Conservation (phyloP, 1,140 invertebrate genomes). For the Dendrolimus kikuchii region DNA sequence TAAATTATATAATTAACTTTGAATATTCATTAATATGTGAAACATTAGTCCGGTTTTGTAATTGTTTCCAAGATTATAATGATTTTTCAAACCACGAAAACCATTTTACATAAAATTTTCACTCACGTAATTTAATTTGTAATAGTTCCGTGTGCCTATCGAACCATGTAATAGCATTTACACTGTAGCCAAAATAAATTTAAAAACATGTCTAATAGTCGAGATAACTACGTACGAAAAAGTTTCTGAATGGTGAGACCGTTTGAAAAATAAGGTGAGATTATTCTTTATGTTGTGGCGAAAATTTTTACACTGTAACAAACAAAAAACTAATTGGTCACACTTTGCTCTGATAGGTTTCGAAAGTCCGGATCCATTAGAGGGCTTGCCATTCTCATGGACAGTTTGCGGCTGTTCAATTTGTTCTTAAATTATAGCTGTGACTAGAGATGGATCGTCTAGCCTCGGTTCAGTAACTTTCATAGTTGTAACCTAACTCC, state of each 20-base stretch:
- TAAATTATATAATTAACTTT: no score
- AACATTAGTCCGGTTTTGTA: no score
- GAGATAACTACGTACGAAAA: conserved; percentile 6
- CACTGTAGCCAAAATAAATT: conserved; percentile 16
- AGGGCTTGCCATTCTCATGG: conserved; percentile 23
- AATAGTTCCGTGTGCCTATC: conserved; percentile 15
- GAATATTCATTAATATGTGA: no score
- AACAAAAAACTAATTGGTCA: conserved; percentile 8
- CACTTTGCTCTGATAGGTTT: conserved; percentile 20
- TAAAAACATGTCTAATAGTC: background rate
- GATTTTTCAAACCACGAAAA: no score
- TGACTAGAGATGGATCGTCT: no score
- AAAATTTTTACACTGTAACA: conserved; percentile 22
- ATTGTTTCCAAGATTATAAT: no score
- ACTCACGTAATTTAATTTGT: conserved; percentile 21
- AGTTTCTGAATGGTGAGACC: conserved; percentile 19
- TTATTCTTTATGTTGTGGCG: conserved; percentile 20
- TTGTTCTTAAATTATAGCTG: conserved; percentile 6
- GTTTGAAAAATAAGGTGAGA: background rate
- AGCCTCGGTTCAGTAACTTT: no score
- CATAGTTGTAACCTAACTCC: no score
- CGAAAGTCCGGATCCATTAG: conserved; percentile 33
- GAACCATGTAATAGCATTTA: conserved; percentile 21
- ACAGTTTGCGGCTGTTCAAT: conserved; percentile 32
- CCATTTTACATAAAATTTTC: conserved; percentile 2